Conservation (phyloP, 2,797 vertebrate species). For the Petrocephalus schoutedeni region DNA sequence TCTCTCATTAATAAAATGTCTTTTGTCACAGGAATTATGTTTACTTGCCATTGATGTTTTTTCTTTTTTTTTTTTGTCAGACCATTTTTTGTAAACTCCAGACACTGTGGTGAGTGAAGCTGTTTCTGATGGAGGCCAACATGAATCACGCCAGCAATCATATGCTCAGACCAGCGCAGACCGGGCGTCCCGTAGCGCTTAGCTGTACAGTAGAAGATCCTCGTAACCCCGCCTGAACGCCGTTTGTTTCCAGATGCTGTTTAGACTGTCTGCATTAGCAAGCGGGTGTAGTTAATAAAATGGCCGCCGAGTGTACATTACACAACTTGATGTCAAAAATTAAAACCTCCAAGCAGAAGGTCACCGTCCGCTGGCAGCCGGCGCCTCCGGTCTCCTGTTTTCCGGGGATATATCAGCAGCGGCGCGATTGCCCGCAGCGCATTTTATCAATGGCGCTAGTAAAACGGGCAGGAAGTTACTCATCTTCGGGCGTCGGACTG, state of each 20-base stretch:
- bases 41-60: not conserved
- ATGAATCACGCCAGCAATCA: not conserved
- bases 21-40: not conserved
- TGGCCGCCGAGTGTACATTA: not conserved
- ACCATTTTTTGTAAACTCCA: not conserved
- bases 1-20: not conserved
- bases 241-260: not conserved
- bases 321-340: conserved; percentile 2
- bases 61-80: not conserved
- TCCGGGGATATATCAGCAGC: not conserved
- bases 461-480: not conserved
- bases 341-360: not conserved
- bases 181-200: not conserved
- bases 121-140: not conserved
- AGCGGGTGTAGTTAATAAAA: conserved; percentile 1
- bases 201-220: not conserved
- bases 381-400: not conserved
- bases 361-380: not conserved
- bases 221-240: not conserved
- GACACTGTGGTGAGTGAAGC: not conserved
- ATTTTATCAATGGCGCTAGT: not conserved
- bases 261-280: not conserved
- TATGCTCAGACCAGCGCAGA: not conserved
- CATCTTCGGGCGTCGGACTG: not conserved
- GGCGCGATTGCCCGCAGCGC: not conserved